Conservation (phyloP, 2,888 invertebrate genomes). For the Osmoderma eremita region DNA sequence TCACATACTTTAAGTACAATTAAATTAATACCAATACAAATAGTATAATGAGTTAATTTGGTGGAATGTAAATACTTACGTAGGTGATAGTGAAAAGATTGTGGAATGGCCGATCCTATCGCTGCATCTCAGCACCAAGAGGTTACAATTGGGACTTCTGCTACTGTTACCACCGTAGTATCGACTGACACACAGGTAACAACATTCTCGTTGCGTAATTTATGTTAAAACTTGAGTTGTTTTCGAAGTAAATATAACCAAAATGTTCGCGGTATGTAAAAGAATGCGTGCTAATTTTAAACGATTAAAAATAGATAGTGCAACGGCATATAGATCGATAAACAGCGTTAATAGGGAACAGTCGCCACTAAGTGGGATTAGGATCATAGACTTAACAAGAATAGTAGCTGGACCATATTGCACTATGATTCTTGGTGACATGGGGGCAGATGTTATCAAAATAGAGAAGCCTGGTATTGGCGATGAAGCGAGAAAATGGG, state of each 20-base stretch:
- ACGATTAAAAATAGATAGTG: conserved; percentile 39
- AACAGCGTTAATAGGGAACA: conserved; percentile 50
- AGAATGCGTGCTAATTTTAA: conserved; percentile 29
- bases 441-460: conserved; percentile 94
- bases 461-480: conserved; percentile 85
- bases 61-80: conserved; percentile 42
- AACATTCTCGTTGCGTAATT: conserved; percentile 29
- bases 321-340: conserved; percentile 24
- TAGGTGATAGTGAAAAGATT: conserved; percentile 21
- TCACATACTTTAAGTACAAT: not conserved
- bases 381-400: conserved; percentile 83
- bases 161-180: conserved; percentile 58
- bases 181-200: conserved; percentile 59
- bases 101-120: conserved; percentile 50
- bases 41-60: conserved; percentile 26
- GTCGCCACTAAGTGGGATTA: conserved; percentile 73
- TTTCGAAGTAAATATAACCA: conserved; percentile 25
- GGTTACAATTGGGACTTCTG: conserved; percentile 52
- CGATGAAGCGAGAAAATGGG: conserved; percentile 93
- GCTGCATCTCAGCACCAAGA: conserved; percentile 45
- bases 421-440: conserved; percentile 91
- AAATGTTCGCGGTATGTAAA: conserved; percentile 34
- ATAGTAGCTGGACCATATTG: conserved; percentile 95
- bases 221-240: conserved; percentile 28
- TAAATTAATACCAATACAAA: conserved; percentile 17